Percentiles rank a stretch among this genome's conserved stretches.
phyloP scores from a whole-genome alignment of 2,797 vertebrate species.

The Spinus olivaceus region DNA sequence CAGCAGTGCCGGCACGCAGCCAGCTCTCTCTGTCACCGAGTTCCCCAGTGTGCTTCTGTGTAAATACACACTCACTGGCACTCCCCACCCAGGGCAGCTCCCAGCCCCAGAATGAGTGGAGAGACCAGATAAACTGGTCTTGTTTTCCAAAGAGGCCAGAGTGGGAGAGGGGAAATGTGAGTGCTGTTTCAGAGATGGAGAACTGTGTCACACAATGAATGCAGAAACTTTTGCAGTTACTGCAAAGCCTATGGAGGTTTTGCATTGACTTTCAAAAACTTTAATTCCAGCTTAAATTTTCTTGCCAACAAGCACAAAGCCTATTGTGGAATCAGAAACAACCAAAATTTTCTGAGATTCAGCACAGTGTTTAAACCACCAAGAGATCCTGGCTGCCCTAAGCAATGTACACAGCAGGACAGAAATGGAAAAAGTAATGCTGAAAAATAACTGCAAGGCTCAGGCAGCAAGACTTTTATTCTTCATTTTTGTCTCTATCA shows the following conservation, averaged over 20 bases:
- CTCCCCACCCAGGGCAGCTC: not conserved
- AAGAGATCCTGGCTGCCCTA: not conserved
- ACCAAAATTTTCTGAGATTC: not conserved
- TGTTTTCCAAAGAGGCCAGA: not conserved
- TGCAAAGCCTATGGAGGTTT: not conserved
- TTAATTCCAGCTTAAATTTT: not conserved
- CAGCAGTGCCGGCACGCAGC: accelerated
- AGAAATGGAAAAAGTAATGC: constrained; percentile 11
- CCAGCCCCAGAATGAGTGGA: not conserved
- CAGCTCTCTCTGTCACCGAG: not conserved
- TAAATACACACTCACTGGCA: not conserved
- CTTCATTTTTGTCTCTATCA: not conserved
- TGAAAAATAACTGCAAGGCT: not conserved
- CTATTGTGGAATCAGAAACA: not conserved
- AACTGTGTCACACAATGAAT: not conserved
- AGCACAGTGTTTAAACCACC: not conserved
- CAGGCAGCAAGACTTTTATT: not conserved
- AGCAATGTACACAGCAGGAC: not conserved
- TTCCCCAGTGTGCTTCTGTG: not conserved
- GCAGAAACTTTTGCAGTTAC: not conserved
- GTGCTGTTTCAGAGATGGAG: not conserved
- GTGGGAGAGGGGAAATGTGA: not conserved
- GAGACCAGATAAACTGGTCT: not conserved
- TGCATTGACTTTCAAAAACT: not conserved
- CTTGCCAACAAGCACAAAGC: not conserved